Evolutionary conservation across 2,888 invertebrate genomes (phyloP).

Genomic region (Leptinotarsa rubiginosa): DNA sequence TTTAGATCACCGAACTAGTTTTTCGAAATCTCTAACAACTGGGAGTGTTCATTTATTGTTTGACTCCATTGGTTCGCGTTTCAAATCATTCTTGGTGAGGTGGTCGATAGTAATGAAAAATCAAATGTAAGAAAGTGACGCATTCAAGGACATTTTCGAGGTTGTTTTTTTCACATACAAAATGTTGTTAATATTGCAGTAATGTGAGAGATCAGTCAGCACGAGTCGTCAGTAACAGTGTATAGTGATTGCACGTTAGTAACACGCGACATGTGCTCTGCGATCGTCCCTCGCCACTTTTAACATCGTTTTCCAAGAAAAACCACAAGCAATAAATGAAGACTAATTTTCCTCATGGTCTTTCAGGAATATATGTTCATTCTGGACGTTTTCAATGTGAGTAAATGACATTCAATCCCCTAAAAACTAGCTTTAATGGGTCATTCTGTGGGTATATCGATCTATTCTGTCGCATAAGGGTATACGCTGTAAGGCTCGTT

Average conservation of each 20-base stretch:
- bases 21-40: conserved; percentile 13
- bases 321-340: conserved; percentile 65
- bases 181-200: background rate
- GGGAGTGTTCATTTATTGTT: conserved; percentile 17
- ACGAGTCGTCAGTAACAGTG: conserved; percentile 21
- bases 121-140: conserved; percentile 13
- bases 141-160: conserved; percentile 1
- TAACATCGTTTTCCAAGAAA: conserved; percentile 32
- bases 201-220: conserved; percentile 9
- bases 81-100: background rate
- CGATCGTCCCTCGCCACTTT: conserved; percentile 38
- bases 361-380: conserved; percentile 64
- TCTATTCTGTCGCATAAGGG: conserved; percentile 65
- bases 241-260: conserved; percentile 46
- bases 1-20: conserved; percentile 19
- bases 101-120: conserved; percentile 6
- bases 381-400: conserved; percentile 66
- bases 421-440: conserved; percentile 60
- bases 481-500: conserved; percentile 61
- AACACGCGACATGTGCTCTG: conserved; percentile 59
- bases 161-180: background rate
- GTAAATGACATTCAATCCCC: conserved; percentile 53
- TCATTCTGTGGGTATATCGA: conserved; percentile 64
- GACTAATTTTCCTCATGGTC: conserved; percentile 64
- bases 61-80: background rate